Evolutionary conservation across 2,888 invertebrate species (phyloP), one percentile per base, ranked within the genome.

Genomic region (Diplazon laetatorius): DNA sequence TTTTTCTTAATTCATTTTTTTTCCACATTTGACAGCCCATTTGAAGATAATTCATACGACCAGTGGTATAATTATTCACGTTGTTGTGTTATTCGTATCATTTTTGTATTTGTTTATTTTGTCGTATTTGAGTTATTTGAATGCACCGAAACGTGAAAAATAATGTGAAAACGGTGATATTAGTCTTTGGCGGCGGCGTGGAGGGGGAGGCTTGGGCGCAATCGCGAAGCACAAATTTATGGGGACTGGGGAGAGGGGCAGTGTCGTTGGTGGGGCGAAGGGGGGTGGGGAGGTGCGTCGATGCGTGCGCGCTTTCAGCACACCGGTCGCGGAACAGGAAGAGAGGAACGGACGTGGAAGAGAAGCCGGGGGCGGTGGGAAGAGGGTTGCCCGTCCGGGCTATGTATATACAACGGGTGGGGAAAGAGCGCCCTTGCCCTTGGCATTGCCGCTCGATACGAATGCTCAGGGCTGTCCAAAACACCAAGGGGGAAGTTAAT

Each of bases 381-480:
- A 42, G 62, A 52, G 69, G 55, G 42, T 48, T 59, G 57, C 59
- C 66, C 59, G 66, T n/a, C 44, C 63, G 57, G 55, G 57, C 62
- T 72, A 57, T 57, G 59, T 48, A n/a, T n/a, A n/a, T 68, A 65
- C 50, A 57, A 77, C 82, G 82, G 85, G 85, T 84, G 85, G 88
- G 85, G 84, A 82, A 84, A 86, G 87, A 87, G 83, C 90, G 90
- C 90, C 91, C 90, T 91, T 91, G 90, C 91, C 89, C 90, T 91
- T 91, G 91, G 91, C 90, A 91, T 90, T 91, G 91, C 89, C 91
- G 90, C 91, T 91, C 91, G 89, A 91, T 91, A 90, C 89, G 87
- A 88, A 87, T 87, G 85, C 87, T 81, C 85, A 89, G 90, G 89
- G 89, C 85, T 90, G 89, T 89, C 90, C 89, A 90, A 90, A 91